A percentile compares a stretch with the other conserved stretches of the same genome.
phyloP scores from a whole-genome alignment of 2,797 vertebrate genomes.

The Coccyzus lansbergi region DNA sequence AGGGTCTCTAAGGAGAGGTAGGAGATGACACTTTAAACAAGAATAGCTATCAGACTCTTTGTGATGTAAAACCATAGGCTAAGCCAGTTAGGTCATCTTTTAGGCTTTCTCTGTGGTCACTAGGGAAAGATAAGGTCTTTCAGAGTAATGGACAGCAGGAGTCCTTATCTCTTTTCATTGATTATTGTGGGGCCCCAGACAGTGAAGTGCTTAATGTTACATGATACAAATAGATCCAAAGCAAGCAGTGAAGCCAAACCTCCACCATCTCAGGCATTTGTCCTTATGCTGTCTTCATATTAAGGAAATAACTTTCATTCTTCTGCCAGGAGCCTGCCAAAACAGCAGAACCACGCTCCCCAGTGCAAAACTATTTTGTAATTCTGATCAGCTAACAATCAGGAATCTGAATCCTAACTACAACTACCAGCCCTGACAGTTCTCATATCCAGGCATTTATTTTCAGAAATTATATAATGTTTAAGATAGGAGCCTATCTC shows the following conservation, averaged over 20 bases:
- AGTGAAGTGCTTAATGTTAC: neutral
- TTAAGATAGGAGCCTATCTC: neutral
- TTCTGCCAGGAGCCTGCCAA: slow-evolving; percentile 47
- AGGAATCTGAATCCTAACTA: neutral
- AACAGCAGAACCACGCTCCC: neutral
- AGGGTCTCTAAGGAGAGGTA: neutral
- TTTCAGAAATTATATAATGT: neutral
- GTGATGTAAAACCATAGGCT: neutral
- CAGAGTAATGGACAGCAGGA: slow-evolving; percentile 21
- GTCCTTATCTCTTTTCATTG: slow-evolving; percentile 17
- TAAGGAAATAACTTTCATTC: slow-evolving; percentile 53
- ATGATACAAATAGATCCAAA: neutral
- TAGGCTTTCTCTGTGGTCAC: neutral
- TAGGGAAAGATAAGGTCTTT: slow-evolving; percentile 24
- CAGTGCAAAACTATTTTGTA: slow-evolving; percentile 4
- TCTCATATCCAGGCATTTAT: neutral
- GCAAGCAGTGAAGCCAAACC: slow-evolving; percentile 1
- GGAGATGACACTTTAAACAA: neutral
- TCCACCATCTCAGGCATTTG: neutral
- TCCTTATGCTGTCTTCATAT: slow-evolving; percentile 6
- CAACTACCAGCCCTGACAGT: neutral
- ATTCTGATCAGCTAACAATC: neutral
- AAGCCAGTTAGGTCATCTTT: slow-evolving; percentile 14
- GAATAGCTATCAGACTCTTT: slow-evolving; percentile 22
- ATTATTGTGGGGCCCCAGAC: neutral